A percentile compares a stretch with the other conserved stretches of the same genome.
phyloP scores from a whole-genome alignment of 2,888 invertebrate species.

The Theodoxus fluviatilis region DNA sequence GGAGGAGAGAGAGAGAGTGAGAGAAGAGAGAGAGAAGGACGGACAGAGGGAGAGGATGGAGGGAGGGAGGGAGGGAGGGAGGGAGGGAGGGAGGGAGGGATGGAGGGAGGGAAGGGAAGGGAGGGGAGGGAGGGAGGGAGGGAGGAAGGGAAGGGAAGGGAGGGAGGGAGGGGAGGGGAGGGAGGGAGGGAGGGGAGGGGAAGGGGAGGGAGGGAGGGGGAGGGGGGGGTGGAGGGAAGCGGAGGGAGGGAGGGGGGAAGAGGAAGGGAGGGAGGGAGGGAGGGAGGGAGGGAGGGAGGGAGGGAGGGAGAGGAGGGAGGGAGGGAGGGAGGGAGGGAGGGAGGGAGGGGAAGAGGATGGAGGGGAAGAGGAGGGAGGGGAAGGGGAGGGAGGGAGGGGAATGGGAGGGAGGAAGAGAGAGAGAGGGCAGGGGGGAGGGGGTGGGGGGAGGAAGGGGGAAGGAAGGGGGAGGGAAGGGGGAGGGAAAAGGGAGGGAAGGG shows the following conservation, averaged over 20 bases:
- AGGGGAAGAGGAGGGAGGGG: neutral
- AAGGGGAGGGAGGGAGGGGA: neutral
- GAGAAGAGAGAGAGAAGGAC: too few relatives aligned
- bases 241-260: neutral
- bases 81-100: conserved; percentile 1
- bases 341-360: neutral
- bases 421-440: too few relatives aligned
- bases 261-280: neutral
- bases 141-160: neutral
- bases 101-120: neutral
- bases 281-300: neutral
- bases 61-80: neutral
- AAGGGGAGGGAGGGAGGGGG: neutral
- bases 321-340: neutral
- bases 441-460: too few relatives aligned
- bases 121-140: neutral
- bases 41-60: too few relatives aligned
- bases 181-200: too few relatives aligned
- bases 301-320: neutral
- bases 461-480: too few relatives aligned
- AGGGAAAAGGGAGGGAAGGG: too few relatives aligned
- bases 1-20: too few relatives aligned
- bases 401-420: too few relatives aligned
- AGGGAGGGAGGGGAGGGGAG: too few relatives aligned
- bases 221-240: neutral